Base-by-base conservation (phyloP, 2,113 vertebrate species). In the Notarius lentiginosus region DNA sequence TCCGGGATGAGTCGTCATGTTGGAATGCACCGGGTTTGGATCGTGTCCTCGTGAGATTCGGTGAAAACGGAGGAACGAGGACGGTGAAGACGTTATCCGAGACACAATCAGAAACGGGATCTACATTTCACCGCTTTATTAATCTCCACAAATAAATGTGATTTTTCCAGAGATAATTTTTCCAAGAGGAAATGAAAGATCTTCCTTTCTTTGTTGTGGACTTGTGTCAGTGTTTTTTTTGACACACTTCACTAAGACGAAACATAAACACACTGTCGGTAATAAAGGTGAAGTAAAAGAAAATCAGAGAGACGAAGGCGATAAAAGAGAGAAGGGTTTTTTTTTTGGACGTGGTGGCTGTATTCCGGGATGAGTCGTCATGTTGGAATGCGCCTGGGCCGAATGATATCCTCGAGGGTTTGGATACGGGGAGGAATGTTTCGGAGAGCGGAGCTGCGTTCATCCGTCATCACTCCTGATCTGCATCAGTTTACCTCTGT, bases 381-480 rank as follows among this genome's bases (percentile, higher is more conserved):
- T 90, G 91, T 91, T 94, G 95, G 94, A 95, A 95, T 94, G 93
- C 84, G 73, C 86, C 86, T 91, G 91, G 93, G 93, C 87, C 90
- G 94, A 93, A 91, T 85, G 82, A 92, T 90, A 94, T 94, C 92
- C 94, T 96, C 94, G 88, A 89, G 95, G 94, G 95, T 91, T 91
- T 83, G 86, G 93, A 91, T 92, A 91, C 92, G 93, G 92, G 88
- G 79, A 89, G 58, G 94, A 95, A 93, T 92, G 91, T 94, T 94
- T 94, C 89, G 41, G 30, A 89, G 89, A 89, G 91, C 91, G 92
- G 94, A 93, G 90, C 94, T 94, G 90, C 89, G 91, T 87, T 90
- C 91, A 93, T 92, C 92, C 89, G 92, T 95, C 95, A 95, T 91
- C 89, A 56, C 89, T 90, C 90, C 80, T 86, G 90, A 89, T 89